phyloP scores from a whole-genome alignment of 2,797 vertebrate species.

The Microhierax caerulescens region DNA sequence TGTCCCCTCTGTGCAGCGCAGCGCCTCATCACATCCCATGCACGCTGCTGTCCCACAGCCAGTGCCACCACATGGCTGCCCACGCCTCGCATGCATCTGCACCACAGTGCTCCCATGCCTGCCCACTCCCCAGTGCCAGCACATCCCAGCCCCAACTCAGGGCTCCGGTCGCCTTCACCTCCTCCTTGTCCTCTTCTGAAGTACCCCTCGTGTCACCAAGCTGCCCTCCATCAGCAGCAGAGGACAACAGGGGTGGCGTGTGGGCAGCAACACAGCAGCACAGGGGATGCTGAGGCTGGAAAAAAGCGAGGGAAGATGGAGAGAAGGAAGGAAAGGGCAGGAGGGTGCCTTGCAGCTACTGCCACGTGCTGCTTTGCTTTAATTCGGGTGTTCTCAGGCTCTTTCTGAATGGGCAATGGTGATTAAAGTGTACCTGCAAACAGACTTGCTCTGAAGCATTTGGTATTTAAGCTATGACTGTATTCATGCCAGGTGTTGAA shows the following conservation, averaged over 20 bases:
- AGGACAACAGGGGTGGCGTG: not conserved
- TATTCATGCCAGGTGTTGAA: not conserved
- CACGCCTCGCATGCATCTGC: rapidly evolving
- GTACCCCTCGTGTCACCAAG: rapidly evolving
- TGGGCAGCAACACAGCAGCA: not conserved
- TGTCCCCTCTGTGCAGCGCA: not conserved
- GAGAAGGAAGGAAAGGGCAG: not conserved
- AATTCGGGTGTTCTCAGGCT: not conserved
- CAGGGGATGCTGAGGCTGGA: not conserved
- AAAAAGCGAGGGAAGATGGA: not conserved
- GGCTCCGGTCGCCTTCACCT: not conserved
- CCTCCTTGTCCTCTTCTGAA: not conserved
- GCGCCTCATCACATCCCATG: too few species aligned
- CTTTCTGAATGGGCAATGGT: not conserved
- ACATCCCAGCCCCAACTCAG: rapidly evolving
- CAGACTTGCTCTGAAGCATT: not conserved
- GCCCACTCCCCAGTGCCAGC: not conserved
- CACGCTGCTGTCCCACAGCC: not conserved
- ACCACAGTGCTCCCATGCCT: not conserved
- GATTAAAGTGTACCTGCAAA: not conserved
- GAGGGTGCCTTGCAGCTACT: not conserved
- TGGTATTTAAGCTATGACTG: not conserved
- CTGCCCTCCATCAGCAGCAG: not conserved
- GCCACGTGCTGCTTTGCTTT: rapidly evolving
- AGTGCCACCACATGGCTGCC: not conserved